Evolutionary conservation across 1,140 invertebrate species (phyloP).

Genomic region (Lepidurus apus): DNA sequence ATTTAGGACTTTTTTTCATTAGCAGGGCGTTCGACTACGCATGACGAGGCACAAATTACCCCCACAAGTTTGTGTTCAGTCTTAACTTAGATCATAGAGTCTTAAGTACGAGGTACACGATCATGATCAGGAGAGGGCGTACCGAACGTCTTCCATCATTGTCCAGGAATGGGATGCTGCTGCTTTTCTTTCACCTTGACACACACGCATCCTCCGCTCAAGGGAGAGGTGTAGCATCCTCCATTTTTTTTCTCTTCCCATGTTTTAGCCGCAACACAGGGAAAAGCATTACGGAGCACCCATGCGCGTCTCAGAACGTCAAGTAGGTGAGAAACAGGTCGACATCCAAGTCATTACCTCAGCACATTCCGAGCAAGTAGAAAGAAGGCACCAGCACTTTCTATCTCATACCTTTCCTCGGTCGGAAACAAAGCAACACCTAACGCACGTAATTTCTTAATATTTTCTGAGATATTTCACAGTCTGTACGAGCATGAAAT

Average conservation of each 20-base stretch:
- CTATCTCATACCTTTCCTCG: background rate
- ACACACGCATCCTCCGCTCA: conserved; percentile 12
- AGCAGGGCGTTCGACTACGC: too few species aligned
- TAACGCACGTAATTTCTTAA: background rate
- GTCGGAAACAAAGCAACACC: background rate
- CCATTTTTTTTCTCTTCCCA: background rate
- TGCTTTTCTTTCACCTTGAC: conserved; percentile 7
- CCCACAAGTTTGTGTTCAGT: too few species aligned
- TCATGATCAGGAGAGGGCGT: background rate
- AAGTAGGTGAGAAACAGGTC: background rate
- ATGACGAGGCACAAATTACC: too few species aligned
- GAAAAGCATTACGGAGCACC: background rate
- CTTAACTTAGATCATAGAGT: too few species aligned
- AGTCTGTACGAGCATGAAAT: background rate
- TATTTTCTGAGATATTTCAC: background rate
- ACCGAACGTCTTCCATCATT: background rate
- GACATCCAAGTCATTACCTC: background rate
- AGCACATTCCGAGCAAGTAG: background rate
- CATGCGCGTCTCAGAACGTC: background rate
- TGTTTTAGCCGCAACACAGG: background rate
- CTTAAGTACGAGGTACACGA: background rate
- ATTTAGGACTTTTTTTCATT: too few species aligned
- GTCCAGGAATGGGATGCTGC: background rate
- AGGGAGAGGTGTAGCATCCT: background rate
- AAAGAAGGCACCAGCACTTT: background rate